These are phyloP conservation scores for Tricholaema leucomelas DNA, from an alignment of 2,113 vertebrate genomes.

Conservation along the genomic window DNA sequence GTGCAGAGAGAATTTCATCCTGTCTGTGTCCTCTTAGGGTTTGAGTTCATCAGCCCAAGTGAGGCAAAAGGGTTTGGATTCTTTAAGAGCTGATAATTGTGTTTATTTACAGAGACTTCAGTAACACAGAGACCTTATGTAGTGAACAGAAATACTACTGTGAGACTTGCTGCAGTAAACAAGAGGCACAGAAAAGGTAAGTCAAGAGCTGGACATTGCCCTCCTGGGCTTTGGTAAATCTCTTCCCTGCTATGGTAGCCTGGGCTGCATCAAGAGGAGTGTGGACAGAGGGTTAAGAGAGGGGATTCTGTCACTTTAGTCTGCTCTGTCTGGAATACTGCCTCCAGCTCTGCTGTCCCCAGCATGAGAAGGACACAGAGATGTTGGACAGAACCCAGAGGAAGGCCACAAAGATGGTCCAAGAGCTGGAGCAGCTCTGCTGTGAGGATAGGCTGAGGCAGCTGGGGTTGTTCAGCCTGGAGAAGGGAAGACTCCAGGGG, in stretches of 20 bases:
- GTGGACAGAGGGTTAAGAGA: no score
- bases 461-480: no score
- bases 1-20: neutral
- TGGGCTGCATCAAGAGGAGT: no score
- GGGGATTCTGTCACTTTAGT: no score
- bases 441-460: no score
- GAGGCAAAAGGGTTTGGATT: neutral
- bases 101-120: constrained; percentile 89
- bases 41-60: neutral
- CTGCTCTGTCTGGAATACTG: no score
- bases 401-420: no score
- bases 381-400: no score
- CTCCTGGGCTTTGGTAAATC: neutral
- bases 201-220: neutral
- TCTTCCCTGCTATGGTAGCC: neutral
- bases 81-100: constrained; percentile 13
- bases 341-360: no score
- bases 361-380: no score
- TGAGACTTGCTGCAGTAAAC: constrained; percentile 97
- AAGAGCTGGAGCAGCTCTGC: no score
- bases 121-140: constrained; percentile 96
- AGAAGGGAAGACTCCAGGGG: no score
- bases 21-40: neutral
- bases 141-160: constrained; percentile 99
- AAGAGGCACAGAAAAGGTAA: constrained; percentile 96